phyloP scores from a whole-genome alignment of 2,888 invertebrate species.

The Eretmocerus hayati region DNA sequence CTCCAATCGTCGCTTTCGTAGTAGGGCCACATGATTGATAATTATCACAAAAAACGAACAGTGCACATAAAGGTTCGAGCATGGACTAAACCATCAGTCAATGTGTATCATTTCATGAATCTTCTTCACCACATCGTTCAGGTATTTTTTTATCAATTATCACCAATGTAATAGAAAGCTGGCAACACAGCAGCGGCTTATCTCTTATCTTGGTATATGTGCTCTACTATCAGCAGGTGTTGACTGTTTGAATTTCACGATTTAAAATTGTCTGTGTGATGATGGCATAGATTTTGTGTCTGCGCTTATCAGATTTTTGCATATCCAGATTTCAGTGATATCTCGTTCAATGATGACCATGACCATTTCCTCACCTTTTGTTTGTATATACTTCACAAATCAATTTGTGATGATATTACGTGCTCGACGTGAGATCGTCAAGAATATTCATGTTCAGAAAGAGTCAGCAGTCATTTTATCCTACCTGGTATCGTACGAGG shows the following conservation, averaged over 20 bases:
- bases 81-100: slow-evolving; percentile 1
- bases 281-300: no score
- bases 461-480: no score
- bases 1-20: slow-evolving; percentile 77
- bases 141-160: slow-evolving; percentile 29
- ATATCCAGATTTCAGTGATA: no score
- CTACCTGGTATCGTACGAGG: no score
- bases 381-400: no score
- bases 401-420: no score
- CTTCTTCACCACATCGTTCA: slow-evolving; percentile 3
- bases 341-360: no score
- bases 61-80: slow-evolving; percentile 2
- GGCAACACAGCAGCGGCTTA: slow-evolving; percentile 27
- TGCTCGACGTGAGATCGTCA: no score
- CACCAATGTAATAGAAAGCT: slow-evolving; percentile 28
- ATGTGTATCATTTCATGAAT: slow-evolving; percentile 6
- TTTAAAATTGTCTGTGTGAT: background rate
- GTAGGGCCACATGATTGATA: slow-evolving; percentile 52
- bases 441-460: no score
- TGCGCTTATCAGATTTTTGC: no score
- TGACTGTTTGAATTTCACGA: background rate
- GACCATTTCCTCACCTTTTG: no score
- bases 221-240: slow-evolving; percentile 32
- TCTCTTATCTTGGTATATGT: slow-evolving; percentile 42
- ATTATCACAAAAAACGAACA: background rate